These are phyloP conservation scores for Agrochola lychnidis DNA, from an alignment of 2,888 invertebrate species.

Conservation along the genomic window DNA sequence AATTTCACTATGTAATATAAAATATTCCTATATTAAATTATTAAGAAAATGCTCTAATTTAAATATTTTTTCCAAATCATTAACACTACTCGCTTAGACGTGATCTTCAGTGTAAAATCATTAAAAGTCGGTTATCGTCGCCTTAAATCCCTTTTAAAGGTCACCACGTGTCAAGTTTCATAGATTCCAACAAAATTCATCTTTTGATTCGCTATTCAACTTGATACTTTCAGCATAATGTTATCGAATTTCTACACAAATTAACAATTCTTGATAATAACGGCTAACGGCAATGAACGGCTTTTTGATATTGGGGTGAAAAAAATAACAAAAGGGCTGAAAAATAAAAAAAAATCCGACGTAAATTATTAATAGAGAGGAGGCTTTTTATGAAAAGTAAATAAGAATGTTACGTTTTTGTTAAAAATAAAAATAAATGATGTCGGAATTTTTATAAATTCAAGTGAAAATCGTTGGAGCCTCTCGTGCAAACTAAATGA, in stretches of 20 bases:
- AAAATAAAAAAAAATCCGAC: no score
- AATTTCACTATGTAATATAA: no score
- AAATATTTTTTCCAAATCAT: no score
- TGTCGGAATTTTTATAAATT: background rate
- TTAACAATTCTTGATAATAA: background rate
- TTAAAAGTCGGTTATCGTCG: no score
- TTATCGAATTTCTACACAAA: constrained; percentile 14
- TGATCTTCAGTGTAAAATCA: no score
- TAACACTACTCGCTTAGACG: no score
- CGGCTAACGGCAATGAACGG: constrained; percentile 5
- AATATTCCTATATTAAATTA: no score
- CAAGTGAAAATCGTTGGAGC: background rate
- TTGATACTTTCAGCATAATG: background rate
- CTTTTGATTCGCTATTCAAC: background rate
- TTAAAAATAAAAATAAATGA: background rate
- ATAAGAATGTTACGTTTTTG: no score
- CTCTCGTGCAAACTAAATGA: no score
- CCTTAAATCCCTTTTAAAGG: background rate
- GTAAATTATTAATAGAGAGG: no score
- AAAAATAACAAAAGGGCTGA: constrained; percentile 5
- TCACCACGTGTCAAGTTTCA: background rate
- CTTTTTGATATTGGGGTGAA: background rate
- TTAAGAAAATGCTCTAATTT: no score
- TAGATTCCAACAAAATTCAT: background rate
- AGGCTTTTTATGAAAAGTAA: background rate